phyloP scores from a whole-genome alignment of 92 coral and sea anemone genomes.

The Porites cylindrica region DNA sequence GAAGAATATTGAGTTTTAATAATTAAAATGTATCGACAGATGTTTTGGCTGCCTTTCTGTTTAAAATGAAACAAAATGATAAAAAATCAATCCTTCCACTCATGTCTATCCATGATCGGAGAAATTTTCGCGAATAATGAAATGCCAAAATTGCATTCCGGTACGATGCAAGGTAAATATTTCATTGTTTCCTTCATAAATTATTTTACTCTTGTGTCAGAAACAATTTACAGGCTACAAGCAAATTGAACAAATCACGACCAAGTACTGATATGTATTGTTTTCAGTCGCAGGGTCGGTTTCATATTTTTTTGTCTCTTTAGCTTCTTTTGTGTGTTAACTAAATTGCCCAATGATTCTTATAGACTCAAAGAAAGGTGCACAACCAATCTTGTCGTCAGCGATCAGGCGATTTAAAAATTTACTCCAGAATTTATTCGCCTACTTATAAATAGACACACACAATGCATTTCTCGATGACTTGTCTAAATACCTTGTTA shows the following conservation, averaged over 20 bases:
- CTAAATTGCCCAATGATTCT: not conserved
- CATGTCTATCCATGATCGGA: not conserved
- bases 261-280: not conserved
- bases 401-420: not conserved
- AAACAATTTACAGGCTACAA: not conserved
- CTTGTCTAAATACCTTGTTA: not conserved
- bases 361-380: too few relatives aligned
- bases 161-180: slow-evolving; percentile 36
- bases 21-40: slow-evolving; percentile 42
- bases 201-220: not conserved
- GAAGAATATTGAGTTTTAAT: slow-evolving; percentile 23
- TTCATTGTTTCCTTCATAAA: not conserved
- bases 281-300: not conserved
- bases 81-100: not conserved
- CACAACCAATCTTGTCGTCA: not conserved
- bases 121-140: slow-evolving; percentile 7
- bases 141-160: slow-evolving; percentile 38
- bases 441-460: not conserved
- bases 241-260: slow-evolving; percentile 8
- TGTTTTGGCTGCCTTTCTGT: slow-evolving; percentile 24
- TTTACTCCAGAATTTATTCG: not conserved
- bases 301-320: not conserved
- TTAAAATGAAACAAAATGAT: slow-evolving; percentile 4
- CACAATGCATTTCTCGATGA: not conserved
- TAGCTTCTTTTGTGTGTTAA: not conserved